Conservation (phyloP, 2,113 vertebrate genomes). For the Helogale parvula region DNA sequence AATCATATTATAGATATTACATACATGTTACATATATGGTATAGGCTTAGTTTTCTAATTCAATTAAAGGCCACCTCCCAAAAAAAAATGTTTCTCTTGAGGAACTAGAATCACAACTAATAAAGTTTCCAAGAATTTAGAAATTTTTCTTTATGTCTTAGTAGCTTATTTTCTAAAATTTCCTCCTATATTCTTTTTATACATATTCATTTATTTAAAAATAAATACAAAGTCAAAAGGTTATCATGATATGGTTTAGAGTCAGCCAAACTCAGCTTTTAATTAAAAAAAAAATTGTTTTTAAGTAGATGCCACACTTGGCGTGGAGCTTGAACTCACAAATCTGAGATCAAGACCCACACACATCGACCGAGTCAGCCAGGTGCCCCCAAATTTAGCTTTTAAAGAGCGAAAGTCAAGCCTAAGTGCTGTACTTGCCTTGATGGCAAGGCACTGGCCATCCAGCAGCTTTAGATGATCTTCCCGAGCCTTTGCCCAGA, state of each 20-base stretch:
- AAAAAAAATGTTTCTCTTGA: slow-evolving; percentile 28
- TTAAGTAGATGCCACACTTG: background rate
- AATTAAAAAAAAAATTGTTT: slow-evolving; percentile 54
- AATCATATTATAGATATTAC: background rate
- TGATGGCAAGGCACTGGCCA: slow-evolving; percentile 49
- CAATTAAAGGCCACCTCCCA: background rate
- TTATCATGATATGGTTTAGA: background rate
- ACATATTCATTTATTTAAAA: slow-evolving; percentile 37
- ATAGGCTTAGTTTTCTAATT: background rate
- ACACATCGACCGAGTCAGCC: background rate
- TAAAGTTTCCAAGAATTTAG: background rate
- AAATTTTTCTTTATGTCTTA: background rate
- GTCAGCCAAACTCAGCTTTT: background rate
- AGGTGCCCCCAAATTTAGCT: background rate
- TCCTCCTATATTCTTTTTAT: background rate
- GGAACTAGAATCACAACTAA: background rate
- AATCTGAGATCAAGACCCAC: background rate
- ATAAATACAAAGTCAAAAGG: rapidly evolving
- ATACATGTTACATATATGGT: background rate
- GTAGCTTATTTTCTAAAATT: slow-evolving; percentile 68
- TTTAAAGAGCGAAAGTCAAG: slow-evolving; percentile 80
- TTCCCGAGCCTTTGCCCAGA: slow-evolving; percentile 46
- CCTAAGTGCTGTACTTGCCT: slow-evolving; percentile 82
- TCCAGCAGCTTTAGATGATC: slow-evolving; percentile 78
- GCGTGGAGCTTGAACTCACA: background rate